phyloP scores from a whole-genome alignment of 2,113 vertebrate genomes.

The Potamarius usumacintae region DNA sequence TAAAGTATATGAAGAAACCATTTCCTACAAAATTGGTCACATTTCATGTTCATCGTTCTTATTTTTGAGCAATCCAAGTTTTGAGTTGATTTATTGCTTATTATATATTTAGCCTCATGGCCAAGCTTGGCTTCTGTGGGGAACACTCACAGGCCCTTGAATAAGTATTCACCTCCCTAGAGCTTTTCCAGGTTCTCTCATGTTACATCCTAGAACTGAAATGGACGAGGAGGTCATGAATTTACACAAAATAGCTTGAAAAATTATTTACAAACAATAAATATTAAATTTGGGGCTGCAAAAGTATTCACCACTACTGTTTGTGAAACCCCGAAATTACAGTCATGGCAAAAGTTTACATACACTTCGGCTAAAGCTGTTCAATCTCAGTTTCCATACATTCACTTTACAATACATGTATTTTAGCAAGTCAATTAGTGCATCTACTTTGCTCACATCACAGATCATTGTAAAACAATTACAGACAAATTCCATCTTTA shows the following conservation, averaged over 20 bases:
- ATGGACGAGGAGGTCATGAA: not conserved
- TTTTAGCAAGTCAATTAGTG: not conserved
- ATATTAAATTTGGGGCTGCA: not conserved
- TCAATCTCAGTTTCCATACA: not conserved
- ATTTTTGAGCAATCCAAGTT: not conserved
- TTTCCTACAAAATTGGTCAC: not conserved
- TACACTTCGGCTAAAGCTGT: not conserved
- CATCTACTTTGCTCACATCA: not conserved
- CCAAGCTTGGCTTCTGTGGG: not conserved
- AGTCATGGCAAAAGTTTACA: not conserved
- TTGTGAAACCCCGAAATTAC: not conserved
- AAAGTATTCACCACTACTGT: too few relatives aligned
- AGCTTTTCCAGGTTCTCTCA: not conserved
- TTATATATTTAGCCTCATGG: not conserved
- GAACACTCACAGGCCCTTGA: not conserved
- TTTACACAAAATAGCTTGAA: not conserved
- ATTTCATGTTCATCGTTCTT: not conserved
- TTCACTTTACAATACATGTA: not conserved
- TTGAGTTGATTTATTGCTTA: not conserved
- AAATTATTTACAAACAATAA: not conserved
- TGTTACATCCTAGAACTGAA: not conserved
- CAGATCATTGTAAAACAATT: not conserved
- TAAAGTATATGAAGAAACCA: not conserved
- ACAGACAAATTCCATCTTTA: too few relatives aligned
- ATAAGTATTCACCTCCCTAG: not conserved